Conservation (phyloP, 2,797 vertebrate genomes). For the Microctenopoma stevenorrisi region DNA sequence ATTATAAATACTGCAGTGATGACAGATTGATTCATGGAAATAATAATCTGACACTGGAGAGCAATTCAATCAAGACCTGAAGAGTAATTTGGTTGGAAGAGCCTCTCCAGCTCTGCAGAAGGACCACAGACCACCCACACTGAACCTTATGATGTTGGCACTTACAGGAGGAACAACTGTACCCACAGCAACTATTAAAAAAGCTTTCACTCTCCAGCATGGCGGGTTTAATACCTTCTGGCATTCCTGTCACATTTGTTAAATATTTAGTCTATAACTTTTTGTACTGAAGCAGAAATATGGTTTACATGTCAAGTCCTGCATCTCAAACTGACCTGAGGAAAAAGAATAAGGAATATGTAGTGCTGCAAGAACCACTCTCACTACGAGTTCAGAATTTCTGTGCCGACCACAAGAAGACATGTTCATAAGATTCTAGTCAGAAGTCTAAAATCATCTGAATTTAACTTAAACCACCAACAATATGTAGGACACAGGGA, state of each 20-base stretch:
- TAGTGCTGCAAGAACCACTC: too few relatives aligned
- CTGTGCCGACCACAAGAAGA: not conserved
- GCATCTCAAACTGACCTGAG: not conserved
- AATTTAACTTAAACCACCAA: not conserved
- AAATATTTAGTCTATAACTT: constrained; percentile 14
- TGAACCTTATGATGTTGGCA: constrained; percentile 15
- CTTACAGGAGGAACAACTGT: constrained; percentile 6
- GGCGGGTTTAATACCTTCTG: constrained; percentile 17
- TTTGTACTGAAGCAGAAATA: not conserved
- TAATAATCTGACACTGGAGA: constrained; percentile 46
- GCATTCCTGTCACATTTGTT: not conserved
- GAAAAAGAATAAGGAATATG: too few relatives aligned
- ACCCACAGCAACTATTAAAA: constrained; percentile 30
- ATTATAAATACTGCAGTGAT: constrained; percentile 9
- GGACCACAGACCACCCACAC: constrained; percentile 12
- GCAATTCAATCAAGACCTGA: constrained; percentile 45
- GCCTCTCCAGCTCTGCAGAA: constrained; percentile 34
- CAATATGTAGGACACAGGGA: not conserved
- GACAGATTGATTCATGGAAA: constrained; percentile 39
- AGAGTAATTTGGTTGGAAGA: constrained; percentile 33
- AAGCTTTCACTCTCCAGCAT: constrained; percentile 12
- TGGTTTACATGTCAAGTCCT: not conserved
- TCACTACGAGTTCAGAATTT: too few relatives aligned
- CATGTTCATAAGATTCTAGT: not conserved
- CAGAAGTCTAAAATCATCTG: not conserved